Evolutionary conservation across 2,113 vertebrate species (phyloP), one percentile per base, ranked within the genome.

Genomic region (Rutilus rutilus): DNA sequence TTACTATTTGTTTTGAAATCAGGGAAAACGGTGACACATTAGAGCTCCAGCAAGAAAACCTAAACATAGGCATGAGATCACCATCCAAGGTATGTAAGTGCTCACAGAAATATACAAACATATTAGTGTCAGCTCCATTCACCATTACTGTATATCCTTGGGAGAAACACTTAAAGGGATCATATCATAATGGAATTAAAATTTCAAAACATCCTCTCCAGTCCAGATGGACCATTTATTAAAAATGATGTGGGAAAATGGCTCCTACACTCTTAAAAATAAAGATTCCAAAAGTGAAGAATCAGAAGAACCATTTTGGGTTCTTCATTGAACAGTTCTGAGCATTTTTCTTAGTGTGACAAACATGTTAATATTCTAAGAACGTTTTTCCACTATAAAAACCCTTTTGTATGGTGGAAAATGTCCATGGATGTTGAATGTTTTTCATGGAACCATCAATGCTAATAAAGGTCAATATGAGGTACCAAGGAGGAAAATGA

Each of bases 41-140:
- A 12, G 76, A 91, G 33, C 78, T 80, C 74, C 90, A 93, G 73
- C 90, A 91, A 75, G 89, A 93, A 21, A 90, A 87, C 80, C 21
- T 60, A 5, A 92, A 81, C 81, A 83, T 82, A 45, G 27, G 21
- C 1, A 50, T 87, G 7, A 59, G 54, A 27, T 94, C 94, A 21
- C 93, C 93, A 25, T 92, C 92, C 90, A 90, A 79, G 90, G 94
- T 95, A 89, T 6, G 86, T 47, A 64, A 30, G 23, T 83, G 54
- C 25, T 84, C 60, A 27, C 50, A 1, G 42, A 47, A 47, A 14
- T 6, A n/a, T 33, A 27, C 64, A 73, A 21, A 62, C 71, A 36
- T 14, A 77, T 39, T 14, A 54, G 17, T 30, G 6, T 33, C 47
- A 54, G 27, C 14, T 75, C 6, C 6, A 27, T 30, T 30, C 17